Base-by-base conservation (phyloP, 2,113 vertebrate genomes). In the Rhagologus leucostigma region DNA sequence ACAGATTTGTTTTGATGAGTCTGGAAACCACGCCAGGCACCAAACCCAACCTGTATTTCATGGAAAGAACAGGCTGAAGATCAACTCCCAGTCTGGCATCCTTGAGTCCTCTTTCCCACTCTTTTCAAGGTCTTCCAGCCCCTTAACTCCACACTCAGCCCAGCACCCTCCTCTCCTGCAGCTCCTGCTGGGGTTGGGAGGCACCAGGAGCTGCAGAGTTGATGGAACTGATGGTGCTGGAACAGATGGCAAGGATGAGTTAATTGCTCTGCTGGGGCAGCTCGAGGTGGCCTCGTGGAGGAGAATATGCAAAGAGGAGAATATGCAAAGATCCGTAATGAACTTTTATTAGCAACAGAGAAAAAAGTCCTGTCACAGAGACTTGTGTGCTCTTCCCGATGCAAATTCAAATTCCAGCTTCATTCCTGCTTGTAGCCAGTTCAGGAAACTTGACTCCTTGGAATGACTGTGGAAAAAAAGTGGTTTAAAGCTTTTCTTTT, bases 241-340 rank as follows among this genome's bases (percentile, higher is more conserved):
- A 96, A 83, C 97, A 98, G 98, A 98, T 98, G 97, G 96, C 32
- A 9, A 59, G 68, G 93, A 63, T 22, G 55, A 93, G 77, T 82
- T 98, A 97, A 98, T 97, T 97, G 97, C 96, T 94, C 97, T 96
- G 90, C 96, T 94, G 96, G 96, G 98, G 96, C 96, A 95, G 90
- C 69, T 74, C 50, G 84, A 94, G 90, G 35, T 80, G 89, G 83
- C 84, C 94, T 91, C 7, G 20, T 24, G 63, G 87, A 93, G 93
- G 86, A 87, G 96, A 96, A 97, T 93, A 75, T 89, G 84, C 62
- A 96, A 96, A 96, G 87, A 91, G 87, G 91, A 84, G 96, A 96
- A 97, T 94, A 68, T 94, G 90, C 64, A 96, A 96, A 96, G 94
- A 94, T 95, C 90, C 35, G 11, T 86, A 65, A 91, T 81, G 88